Evolutionary conservation across 2,113 vertebrate genomes (phyloP), one percentile per base, ranked within the genome.

Genomic region (Meles meles): DNA sequence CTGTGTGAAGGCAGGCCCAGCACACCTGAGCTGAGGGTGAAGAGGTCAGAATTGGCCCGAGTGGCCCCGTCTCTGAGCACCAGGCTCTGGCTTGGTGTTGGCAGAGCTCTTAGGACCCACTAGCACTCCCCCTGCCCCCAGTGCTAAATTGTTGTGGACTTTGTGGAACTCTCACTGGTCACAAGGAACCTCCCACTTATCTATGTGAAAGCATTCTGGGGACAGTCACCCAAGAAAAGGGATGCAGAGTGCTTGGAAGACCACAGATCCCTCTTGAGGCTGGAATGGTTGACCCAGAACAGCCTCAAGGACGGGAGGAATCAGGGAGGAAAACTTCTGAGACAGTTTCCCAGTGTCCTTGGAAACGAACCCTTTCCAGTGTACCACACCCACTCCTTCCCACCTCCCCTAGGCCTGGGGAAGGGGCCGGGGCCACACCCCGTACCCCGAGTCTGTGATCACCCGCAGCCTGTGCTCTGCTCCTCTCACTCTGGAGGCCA

Each of bases 51-150:
- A 2, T 55, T 25, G 47, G 31, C n/a, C 77, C 27, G 2, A 23
- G 6, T 3, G 65, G 49, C 18, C 39, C 0, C 3, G 12, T 31
- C 37, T 59, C 55, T 12, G 85, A 39, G 61, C 29, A 27, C 49
- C 47, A n/a, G n/a, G n/a, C n/a, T n/a, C 17, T 4, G 52, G 25
- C 9, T 0, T 4, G 27, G 52, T 1, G 1, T 2, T 1, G 27
- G 69, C 34, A 0, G 88, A 47, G 39, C 18, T 2, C 25, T 5
- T 14, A 12, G 42, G 29, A 80, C 31, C 47, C 37, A 29, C 67
- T 47, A 57, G 42, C 15, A 14, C 31, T 13, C 17, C 5, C 25
- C 20, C 52, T 25, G 61, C 29, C 65, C 18, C 2, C 47, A 21
- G 4, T 1, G 63, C 63, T 37, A 14, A 25, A 20, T 14, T 20